Base-by-base conservation (phyloP, 2,888 invertebrate genomes). In the Noctua janthe region DNA sequence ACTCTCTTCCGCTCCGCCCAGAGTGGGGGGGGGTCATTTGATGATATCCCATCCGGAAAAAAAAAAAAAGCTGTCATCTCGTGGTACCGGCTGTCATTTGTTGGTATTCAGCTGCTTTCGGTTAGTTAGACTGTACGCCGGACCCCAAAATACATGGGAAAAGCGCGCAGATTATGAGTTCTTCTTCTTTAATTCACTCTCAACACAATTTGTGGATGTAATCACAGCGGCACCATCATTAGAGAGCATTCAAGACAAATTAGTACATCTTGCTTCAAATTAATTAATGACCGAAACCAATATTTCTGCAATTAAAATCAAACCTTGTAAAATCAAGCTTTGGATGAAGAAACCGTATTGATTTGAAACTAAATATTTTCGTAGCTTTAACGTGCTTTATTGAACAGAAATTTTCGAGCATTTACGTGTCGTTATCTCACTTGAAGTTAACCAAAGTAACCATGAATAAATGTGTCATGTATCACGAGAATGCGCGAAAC, bases 271-370 rank as follows among this genome's bases (percentile, higher is more conserved):
- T 17, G 4, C 56, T 59, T 51, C n/a, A 70, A 71, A 76, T 56
- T 81, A 71, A 82, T 56, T 81, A 82, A 82, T 56, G 56, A 66
- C 15, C 20, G 77, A 67, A 81, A 82, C n/a, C 82, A 76, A 64
- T 81, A 82, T 76, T 74, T 64, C 76, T 76, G 70, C 70, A 76
- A 76, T 82, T 82, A 81, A 82, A 81, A 82, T 67, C 2, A 51
- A 81, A 66, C 56, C 56, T 51, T 71, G 56, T 82, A 5, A 15
- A 56, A 59, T 82, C 64, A 76, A 56, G 47, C 39, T 51, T 66
- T 56, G 10, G n/a, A 20, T 51, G 23, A 29, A 17, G 51, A 43
- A 54, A 29, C 17, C 15, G n/a, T 35, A 64, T 39, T 8, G n/a
- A 47, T 59, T 59, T 20, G 56, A 66, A 82, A 82, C 15, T 8